Evolutionary conservation across 1,140 invertebrate species (phyloP).

Genomic region (Sycophaga agraensis): DNA sequence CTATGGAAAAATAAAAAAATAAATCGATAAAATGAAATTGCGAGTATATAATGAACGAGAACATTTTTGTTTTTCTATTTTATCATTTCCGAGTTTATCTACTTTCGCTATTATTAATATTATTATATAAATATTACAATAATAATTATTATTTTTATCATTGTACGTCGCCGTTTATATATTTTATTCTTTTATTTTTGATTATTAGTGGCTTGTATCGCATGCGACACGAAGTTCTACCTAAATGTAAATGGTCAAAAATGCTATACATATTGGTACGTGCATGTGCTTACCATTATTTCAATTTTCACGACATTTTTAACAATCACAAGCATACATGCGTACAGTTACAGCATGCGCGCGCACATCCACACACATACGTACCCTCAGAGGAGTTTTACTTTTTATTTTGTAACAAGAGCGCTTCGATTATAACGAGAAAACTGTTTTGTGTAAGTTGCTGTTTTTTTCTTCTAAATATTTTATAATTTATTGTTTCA

Average conservation of each 20-base stretch:
- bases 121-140: conserved; percentile 8
- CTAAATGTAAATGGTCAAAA: background rate
- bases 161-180: conserved; percentile 9
- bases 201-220: conserved; percentile 3
- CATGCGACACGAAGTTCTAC: background rate
- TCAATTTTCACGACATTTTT: conserved; percentile 4
- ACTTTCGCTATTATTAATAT: conserved; percentile 15
- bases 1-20: conserved; percentile 2
- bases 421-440: conserved; percentile 17
- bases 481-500: conserved; percentile 30
- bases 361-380: too few relatives aligned
- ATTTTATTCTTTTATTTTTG: conserved; percentile 1
- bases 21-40: conserved; percentile 4
- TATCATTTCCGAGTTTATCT: conserved; percentile 13
- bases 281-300: conserved; percentile 7
- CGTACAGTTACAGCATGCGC: too few relatives aligned
- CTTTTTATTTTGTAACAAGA: conserved; percentile 16
- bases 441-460: conserved; percentile 20
- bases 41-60: too few relatives aligned
- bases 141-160: conserved; percentile 13
- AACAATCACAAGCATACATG: too few relatives aligned
- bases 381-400: too few relatives aligned
- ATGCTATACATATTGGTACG: conserved; percentile 3
- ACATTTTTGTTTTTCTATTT: conserved; percentile 14
- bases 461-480: conserved; percentile 25